Percentiles rank a stretch among this genome's conserved stretches.
Evolutionary conservation across 2,113 vertebrate species (phyloP).

Genomic region (Paedocypris sp.): DNA sequence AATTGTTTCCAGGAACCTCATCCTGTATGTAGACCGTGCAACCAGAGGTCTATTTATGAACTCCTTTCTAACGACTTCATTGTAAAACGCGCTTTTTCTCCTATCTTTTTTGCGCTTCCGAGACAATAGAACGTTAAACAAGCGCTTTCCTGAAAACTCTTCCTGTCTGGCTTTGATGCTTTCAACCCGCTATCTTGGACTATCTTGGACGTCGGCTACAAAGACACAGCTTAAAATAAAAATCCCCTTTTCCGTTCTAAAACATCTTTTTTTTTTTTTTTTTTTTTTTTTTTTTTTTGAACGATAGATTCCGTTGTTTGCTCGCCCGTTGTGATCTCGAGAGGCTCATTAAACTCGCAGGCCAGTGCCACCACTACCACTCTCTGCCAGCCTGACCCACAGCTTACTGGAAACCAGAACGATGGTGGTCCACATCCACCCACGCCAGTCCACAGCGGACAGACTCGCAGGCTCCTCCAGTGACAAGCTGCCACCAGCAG

Average conservation of each 20-base stretch:
- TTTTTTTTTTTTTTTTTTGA: too few species aligned
- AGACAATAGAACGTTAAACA: background rate
- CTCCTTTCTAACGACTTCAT: background rate
- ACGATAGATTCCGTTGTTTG: too few species aligned
- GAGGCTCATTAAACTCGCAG: too few species aligned
- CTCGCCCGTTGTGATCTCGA: too few species aligned
- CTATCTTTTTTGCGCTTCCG: background rate
- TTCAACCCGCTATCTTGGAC: too few species aligned
- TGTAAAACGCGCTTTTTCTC: background rate
- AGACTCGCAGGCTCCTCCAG: slow-evolving; percentile 29
- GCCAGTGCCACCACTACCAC: slow-evolving; percentile 4
- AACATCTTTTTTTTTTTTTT: too few species aligned
- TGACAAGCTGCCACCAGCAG: slow-evolving; percentile 57
- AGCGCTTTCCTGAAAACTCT: too few species aligned
- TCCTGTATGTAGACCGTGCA: background rate
- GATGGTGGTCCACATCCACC: slow-evolving; percentile 18
- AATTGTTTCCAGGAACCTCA: slow-evolving; percentile 7
- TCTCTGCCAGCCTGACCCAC: slow-evolving; percentile 12
- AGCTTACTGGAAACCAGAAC: slow-evolving; percentile 17
- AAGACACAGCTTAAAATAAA: too few species aligned
- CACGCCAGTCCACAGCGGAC: slow-evolving; percentile 4
- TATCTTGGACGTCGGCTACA: too few species aligned
- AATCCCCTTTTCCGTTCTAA: too few species aligned
- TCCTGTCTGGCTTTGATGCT: too few species aligned
- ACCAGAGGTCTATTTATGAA: background rate